Evolutionary conservation across 1,140 invertebrate species (phyloP).

Genomic region (Brachionus calyciflorus): DNA sequence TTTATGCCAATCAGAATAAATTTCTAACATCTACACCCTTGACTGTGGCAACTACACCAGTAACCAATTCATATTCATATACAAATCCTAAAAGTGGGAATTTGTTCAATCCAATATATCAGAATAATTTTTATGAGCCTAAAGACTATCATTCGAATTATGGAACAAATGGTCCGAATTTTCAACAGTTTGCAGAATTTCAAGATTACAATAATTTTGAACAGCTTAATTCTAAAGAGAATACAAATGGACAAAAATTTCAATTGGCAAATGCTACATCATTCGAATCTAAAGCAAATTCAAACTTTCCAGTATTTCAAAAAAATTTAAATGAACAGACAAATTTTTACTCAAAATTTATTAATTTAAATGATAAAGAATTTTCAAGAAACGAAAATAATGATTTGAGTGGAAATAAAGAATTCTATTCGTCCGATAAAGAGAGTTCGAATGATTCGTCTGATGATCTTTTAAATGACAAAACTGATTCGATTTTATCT

Average conservation of each 20-base stretch:
- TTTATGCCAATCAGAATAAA: neutral
- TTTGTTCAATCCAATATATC: slow-evolving; percentile 23
- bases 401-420: too few species aligned
- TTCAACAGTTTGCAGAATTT: neutral
- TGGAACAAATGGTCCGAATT: neutral
- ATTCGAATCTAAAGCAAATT: too few species aligned
- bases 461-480: neutral
- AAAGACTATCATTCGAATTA: neutral
- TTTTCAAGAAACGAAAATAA: too few species aligned
- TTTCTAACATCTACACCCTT: neutral
- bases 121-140: slow-evolving; percentile 9
- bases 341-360: too few species aligned
- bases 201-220: neutral
- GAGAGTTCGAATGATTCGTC: neutral
- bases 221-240: too few species aligned
- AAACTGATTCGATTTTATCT: neutral
- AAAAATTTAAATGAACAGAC: too few species aligned
- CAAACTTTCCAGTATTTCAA: too few species aligned
- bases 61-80: neutral
- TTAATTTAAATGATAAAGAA: too few species aligned
- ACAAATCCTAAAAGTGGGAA: neutral
- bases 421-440: too few species aligned
- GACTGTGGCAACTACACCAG: too few species aligned
- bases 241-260: neutral
- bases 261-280: neutral